Evolutionary conservation across 2,888 invertebrate species (phyloP), one percentile per base, ranked within the genome.

Genomic region (Ectemnius continuus): DNA sequence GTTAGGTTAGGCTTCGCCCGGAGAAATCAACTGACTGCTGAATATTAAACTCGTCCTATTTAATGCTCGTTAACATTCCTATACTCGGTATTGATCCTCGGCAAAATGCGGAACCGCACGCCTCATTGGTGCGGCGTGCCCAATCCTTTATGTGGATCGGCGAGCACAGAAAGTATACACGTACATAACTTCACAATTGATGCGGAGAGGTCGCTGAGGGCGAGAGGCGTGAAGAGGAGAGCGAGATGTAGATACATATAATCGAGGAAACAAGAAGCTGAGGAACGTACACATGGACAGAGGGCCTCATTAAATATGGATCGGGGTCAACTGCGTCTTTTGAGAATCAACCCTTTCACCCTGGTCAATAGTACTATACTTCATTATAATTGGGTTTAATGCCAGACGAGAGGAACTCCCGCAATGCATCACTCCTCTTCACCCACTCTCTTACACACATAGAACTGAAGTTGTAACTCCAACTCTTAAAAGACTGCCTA

Each of bases 131-230:
- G 36, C 36, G 36, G 36, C 23, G 23, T 2, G 23, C 23, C 64
- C 64, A 45, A 14, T 48, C 57, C 59, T 76, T 76, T 71, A 52
- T 76, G 8, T 36, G 8, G 23, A 23, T 23, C 23, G 23, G 23
- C 3, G 36, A 36, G 11, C 11, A 36, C 36, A 36, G 36, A 36
- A 36, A 36, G 11, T 36, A 11, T 36, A 6, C 36, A 36, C 23
- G 23, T 36, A 36, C 36, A 36, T 36, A 36, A 36, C 36, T 11
- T 36, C 36, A 36, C 2, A 36, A 36, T 23, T 23, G 23, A 23
- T 23, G 23, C 23, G 23, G 23, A 23, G 23, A 3, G 23, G 23
- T 20, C 2, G 23, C 23, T 23, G 23, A 36, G 11, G 36, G 36
- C 1, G 36, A 11, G 8, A 36, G 6, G 36, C 36, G 36, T 11